These are phyloP conservation scores for Panthera uncia DNA, from an alignment of 2,113 vertebrate genomes.

Conservation along the genomic window DNA sequence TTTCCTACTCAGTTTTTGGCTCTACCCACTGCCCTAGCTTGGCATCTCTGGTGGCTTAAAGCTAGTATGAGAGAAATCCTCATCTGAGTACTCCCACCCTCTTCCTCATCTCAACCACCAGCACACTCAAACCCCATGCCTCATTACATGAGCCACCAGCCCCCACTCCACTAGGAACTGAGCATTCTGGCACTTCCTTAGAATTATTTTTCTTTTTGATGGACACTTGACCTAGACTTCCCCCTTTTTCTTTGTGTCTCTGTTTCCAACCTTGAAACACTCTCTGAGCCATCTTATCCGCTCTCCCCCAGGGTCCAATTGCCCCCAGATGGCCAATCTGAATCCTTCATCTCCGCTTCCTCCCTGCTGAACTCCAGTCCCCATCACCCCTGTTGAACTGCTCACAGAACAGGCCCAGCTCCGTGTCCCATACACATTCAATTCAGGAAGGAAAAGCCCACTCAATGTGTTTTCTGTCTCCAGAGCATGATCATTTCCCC, in stretches of 20 bases:
- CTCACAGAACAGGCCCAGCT: not conserved
- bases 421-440: not conserved
- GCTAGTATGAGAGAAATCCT: not conserved
- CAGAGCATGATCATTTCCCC: not conserved
- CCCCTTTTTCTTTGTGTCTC: not conserved
- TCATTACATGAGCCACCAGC: not conserved
- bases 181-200: not conserved
- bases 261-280: not conserved
- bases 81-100: not conserved
- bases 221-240: not conserved
- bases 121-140: not conserved
- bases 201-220: not conserved
- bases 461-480: not conserved
- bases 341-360: not conserved
- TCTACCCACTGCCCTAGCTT: not conserved
- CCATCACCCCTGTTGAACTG: not conserved
- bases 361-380: not conserved
- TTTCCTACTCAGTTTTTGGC: not conserved
- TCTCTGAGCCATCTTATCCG: not conserved
- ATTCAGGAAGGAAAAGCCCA: not conserved
- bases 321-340: rapidly evolving
- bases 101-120: not conserved
- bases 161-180: not conserved
- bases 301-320: not conserved
- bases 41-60: not conserved